Evolutionary conservation across 2,797 vertebrate genomes (phyloP).

Genomic region (Chaunax sp.): DNA sequence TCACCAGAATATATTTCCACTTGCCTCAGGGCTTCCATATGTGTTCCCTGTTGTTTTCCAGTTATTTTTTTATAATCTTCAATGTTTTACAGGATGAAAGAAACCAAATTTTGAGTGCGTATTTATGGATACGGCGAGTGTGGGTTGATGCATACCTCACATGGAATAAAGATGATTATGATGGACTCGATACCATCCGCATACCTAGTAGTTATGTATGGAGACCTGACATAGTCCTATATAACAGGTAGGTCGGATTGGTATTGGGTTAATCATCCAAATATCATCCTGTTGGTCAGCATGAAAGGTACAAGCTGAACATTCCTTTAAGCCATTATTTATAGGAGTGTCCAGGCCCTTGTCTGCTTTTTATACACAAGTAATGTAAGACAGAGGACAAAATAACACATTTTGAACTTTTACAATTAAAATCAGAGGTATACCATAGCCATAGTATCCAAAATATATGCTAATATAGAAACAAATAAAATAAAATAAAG

Average conservation of each 20-base stretch:
- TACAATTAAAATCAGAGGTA: no score
- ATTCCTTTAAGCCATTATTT: constrained; percentile 54
- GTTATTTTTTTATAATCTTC: constrained; percentile 7
- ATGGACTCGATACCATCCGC: constrained; percentile 91
- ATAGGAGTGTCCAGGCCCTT: constrained; percentile 57
- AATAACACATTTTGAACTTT: not conserved
- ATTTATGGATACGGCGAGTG: constrained; percentile 94
- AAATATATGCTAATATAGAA: no score
- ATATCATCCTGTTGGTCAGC: constrained; percentile 14
- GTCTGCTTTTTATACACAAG: constrained; percentile 59
- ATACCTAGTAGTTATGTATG: constrained; percentile 95
- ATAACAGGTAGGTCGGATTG: constrained; percentile 91
- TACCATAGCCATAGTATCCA: no score
- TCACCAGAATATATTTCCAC: no score
- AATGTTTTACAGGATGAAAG: constrained; percentile 88
- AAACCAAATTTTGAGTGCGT: constrained; percentile 93
- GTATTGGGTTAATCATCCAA: constrained; percentile 62
- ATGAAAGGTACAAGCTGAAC: constrained; percentile 69
- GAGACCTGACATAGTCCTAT: constrained; percentile 94
- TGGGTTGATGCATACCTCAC: constrained; percentile 90
- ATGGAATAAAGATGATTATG: constrained; percentile 91
- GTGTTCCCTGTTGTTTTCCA: not conserved
- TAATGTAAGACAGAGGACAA: not conserved
- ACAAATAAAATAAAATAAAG: no score
- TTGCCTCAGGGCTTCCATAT: not conserved